Evolutionary conservation across 2,113 vertebrate species (phyloP).

Genomic region (Brienomyrus brachyistius): DNA sequence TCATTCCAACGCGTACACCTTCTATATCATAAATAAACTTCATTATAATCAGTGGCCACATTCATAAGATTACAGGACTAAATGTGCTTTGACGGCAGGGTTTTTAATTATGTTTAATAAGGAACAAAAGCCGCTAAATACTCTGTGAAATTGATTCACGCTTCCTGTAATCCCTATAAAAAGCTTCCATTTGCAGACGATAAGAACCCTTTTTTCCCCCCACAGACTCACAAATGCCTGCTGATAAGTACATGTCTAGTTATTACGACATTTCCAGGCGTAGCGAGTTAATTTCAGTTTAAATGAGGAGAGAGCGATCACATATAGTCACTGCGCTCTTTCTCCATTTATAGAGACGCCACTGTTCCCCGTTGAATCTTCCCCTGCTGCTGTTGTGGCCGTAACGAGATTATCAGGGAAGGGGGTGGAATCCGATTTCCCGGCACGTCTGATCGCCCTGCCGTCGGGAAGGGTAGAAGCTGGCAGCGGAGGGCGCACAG

Average conservation of each 20-base stretch:
- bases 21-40: neutral
- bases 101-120: neutral
- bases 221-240: neutral
- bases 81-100: neutral
- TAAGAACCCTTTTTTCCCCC: neutral
- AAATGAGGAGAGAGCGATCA: neutral
- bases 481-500: neutral
- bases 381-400: neutral
- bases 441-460: neutral
- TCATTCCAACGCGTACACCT: neutral
- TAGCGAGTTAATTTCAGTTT: neutral
- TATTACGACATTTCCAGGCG: neutral
- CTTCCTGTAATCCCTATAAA: neutral
- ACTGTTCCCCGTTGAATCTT: neutral
- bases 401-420: slow-evolving; percentile 8
- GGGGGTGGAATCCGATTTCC: slow-evolving; percentile 15
- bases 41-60: neutral
- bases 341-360: neutral
- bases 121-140: neutral
- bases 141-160: neutral
- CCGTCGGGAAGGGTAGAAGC: neutral
- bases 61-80: neutral
- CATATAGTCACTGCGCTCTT: neutral
- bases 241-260: neutral
- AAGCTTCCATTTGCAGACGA: neutral